Conservation (phyloP, 2,113 vertebrate species). For the Elanus axillaris region DNA sequence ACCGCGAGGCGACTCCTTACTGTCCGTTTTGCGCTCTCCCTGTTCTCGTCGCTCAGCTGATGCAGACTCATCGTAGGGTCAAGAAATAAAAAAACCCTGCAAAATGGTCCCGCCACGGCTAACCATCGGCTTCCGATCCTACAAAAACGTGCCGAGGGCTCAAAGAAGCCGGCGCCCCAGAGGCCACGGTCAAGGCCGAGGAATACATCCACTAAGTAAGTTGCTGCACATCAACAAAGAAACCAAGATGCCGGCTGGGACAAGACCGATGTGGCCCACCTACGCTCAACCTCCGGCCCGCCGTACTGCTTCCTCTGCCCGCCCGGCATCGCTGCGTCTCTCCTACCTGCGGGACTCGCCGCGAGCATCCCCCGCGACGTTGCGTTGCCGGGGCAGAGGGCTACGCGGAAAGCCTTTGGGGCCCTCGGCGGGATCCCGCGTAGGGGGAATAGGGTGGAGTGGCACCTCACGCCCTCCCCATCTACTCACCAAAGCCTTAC, state of each 20-base stretch:
- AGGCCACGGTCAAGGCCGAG: neutral
- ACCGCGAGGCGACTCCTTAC: neutral
- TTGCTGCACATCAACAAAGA: neutral
- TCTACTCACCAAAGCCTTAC: conserved; percentile 1
- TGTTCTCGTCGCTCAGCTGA: neutral
- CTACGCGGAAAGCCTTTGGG: fast-evolving
- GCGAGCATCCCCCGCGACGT: fast-evolving
- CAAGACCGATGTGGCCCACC: neutral
- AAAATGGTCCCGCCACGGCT: fast-evolving
- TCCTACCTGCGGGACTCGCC: neutral
- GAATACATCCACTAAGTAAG: neutral
- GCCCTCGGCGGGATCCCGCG: fast-evolving
- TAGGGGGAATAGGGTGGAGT: neutral
- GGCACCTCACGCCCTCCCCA: neutral
- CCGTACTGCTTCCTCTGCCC: fast-evolving
- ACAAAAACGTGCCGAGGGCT: fast-evolving
- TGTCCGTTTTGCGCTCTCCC: neutral
- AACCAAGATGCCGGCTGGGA: neutral
- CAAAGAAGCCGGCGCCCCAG: fast-evolving
- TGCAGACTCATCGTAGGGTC: neutral
- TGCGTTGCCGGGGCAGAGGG: neutral
- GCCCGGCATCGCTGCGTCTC: fast-evolving
- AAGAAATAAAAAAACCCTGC: neutral
- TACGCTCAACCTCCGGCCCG: neutral
- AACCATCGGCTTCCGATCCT: neutral